phyloP scores from a whole-genome alignment of 92 coral and sea anemone genomes.

The Epizoanthus scotinus region DNA sequence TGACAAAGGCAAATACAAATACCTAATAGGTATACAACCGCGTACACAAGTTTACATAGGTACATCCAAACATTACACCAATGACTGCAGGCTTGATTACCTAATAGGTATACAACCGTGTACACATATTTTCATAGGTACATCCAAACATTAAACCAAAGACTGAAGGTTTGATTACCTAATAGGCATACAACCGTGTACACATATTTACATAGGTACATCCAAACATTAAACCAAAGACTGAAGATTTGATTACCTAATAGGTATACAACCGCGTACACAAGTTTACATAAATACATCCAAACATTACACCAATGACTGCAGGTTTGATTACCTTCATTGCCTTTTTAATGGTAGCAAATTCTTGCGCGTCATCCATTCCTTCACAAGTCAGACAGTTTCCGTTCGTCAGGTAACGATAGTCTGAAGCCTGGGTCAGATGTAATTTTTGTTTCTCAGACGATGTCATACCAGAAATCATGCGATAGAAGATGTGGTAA shows the following conservation, averaged over 20 bases:
- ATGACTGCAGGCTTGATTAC: too few species aligned
- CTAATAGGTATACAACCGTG: too few species aligned
- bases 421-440: constrained; percentile 84
- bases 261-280: too few species aligned
- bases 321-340: constrained; percentile 68
- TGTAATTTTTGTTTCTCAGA: constrained; percentile 75
- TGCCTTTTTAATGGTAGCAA: constrained; percentile 75
- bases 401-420: constrained; percentile 86
- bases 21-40: too few species aligned
- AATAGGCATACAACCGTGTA: too few species aligned
- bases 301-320: background rate
- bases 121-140: too few species aligned
- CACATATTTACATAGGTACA: background rate
- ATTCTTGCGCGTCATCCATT: constrained; percentile 84
- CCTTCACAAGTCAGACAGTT: constrained; percentile 81
- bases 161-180: too few species aligned
- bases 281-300: background rate
- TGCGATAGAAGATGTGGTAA: constrained; percentile 94
- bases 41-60: too few species aligned
- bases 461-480: constrained; percentile 82
- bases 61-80: too few species aligned
- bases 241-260: background rate
- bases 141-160: too few species aligned
- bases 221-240: background rate
- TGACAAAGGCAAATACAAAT: too few species aligned